Percentiles rank a stretch among this genome's conserved stretches.
These are phyloP conservation scores for Brachionus plicatilis DNA, from an alignment of 1,140 invertebrate genomes.

Conservation along the genomic window DNA sequence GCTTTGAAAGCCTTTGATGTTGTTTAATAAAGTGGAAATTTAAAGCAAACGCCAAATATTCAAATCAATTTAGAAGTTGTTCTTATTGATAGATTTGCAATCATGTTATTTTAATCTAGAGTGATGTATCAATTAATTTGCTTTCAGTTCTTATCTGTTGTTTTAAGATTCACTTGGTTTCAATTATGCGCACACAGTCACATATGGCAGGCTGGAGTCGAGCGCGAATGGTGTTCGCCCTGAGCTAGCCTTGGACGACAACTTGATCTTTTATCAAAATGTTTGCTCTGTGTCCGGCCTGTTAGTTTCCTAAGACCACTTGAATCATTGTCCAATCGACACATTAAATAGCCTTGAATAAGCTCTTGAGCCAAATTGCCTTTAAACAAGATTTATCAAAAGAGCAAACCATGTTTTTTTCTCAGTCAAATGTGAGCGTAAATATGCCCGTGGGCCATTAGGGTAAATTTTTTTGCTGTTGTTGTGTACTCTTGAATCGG, in stretches of 20 bases:
- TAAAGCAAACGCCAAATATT: neutral
- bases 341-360: neutral
- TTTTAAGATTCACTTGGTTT: conserved; percentile 8
- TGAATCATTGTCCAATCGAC: neutral
- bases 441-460: neutral
- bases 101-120: conserved; percentile 19
- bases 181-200: neutral
- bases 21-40: conserved; percentile 17
- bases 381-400: neutral
- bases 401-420: neutral
- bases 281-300: neutral
- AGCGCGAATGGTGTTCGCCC: neutral
- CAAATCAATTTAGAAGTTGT: neutral
- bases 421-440: neutral
- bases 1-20: neutral
- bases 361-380: neutral
- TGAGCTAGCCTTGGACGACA: neutral
- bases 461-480: neutral
- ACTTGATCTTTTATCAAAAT: neutral
- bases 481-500: neutral
- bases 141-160: neutral
- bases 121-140: neutral
- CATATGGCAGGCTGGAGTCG: neutral
- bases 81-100: neutral
- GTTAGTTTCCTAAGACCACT: neutral